Evolutionary conservation across 2,888 invertebrate species (phyloP).

Genomic region (Sinopyrophorus schimmeli): DNA sequence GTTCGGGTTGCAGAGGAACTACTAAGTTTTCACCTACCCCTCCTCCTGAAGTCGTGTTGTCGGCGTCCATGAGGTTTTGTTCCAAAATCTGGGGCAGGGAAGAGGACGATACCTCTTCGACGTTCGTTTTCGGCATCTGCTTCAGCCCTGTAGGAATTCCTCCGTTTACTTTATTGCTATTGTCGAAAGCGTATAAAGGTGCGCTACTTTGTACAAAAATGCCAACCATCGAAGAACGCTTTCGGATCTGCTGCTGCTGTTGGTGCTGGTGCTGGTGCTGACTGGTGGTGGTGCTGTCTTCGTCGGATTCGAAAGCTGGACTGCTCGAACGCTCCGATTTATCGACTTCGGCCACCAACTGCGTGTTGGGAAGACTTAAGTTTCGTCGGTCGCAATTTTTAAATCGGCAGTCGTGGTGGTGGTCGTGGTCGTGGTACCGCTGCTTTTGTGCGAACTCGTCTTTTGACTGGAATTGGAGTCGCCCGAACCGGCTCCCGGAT

Average conservation of each 20-base stretch:
- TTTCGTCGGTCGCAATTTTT: constrained; percentile 40
- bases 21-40: constrained; percentile 44
- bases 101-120: constrained; percentile 46
- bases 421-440: constrained; percentile 62
- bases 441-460: constrained; percentile 63
- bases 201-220: constrained; percentile 69
- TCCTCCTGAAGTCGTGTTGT: constrained; percentile 55
- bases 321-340: constrained; percentile 86
- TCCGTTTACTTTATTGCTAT: constrained; percentile 61
- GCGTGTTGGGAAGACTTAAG: constrained; percentile 40
- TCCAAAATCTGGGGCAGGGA: constrained; percentile 67
- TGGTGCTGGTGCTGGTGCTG: constrained; percentile 47
- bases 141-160: constrained; percentile 56
- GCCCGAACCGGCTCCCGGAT: constrained; percentile 52
- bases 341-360: constrained; percentile 58
- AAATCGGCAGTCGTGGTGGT: constrained; percentile 50
- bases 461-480: constrained; percentile 67
- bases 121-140: constrained; percentile 40
- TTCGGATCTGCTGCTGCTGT: constrained; percentile 55
- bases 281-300: constrained; percentile 72
- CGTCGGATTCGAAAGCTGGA: constrained; percentile 93
- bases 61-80: constrained; percentile 66
- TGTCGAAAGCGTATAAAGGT: constrained; percentile 54
- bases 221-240: constrained; percentile 69
- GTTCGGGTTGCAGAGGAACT: constrained; percentile 39